phyloP scores from a whole-genome alignment of 2,113 vertebrate species.

The Ia io region DNA sequence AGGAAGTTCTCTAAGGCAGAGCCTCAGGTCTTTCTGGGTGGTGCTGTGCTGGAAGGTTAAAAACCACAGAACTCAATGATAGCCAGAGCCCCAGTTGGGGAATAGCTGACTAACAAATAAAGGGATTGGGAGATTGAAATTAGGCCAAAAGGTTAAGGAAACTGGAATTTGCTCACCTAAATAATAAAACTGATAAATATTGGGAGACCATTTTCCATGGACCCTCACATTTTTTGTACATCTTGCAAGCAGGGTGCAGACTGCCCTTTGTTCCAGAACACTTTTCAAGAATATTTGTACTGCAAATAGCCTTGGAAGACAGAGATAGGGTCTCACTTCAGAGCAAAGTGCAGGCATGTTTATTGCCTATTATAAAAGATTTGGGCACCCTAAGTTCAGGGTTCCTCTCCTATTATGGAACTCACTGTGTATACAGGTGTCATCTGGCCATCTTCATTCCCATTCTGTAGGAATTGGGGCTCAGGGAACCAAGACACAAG shows the following conservation, averaged over 20 bases:
- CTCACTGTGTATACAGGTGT: not conserved
- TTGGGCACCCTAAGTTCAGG: not conserved
- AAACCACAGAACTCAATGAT: not conserved
- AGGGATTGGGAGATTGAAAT: not conserved
- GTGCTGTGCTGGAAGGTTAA: not conserved
- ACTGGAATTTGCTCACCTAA: not conserved
- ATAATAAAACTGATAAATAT: not conserved
- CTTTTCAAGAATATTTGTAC: not conserved
- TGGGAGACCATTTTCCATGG: not conserved
- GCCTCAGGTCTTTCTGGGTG: not conserved
- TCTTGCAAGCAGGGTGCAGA: not conserved
- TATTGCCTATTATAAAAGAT: slow-evolving; percentile 7
- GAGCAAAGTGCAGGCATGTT: not conserved
- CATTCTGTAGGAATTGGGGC: not conserved
- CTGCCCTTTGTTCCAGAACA: not conserved
- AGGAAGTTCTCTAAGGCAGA: not conserved
- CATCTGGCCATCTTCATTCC: not conserved
- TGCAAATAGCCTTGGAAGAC: not conserved
- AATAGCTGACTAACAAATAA: not conserved
- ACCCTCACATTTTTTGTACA: not conserved
- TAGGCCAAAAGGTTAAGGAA: not conserved
- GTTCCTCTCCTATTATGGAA: not conserved
- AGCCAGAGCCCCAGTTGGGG: not conserved
- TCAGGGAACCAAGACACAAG: not conserved
- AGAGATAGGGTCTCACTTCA: not conserved